Evolutionary conservation across 2,797 vertebrate genomes (phyloP), one percentile per base, ranked within the genome.

Genomic region (Manis javanica): DNA sequence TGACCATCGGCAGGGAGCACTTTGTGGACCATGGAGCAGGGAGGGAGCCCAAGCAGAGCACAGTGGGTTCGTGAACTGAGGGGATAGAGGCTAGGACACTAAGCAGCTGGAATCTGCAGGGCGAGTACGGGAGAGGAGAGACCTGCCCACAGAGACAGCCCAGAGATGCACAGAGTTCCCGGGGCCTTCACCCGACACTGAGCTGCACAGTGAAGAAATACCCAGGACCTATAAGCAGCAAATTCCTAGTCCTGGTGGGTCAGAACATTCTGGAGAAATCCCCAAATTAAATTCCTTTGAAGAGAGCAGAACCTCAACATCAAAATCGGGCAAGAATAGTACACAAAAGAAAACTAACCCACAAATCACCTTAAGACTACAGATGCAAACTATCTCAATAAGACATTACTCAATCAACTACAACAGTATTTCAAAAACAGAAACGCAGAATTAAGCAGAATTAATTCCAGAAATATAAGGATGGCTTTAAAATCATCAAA

Each of bases 381-480:
- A 85, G 19, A 71, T 16, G 8, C 13, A 92, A 92, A 95, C 85
- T 69, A 71, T 7, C 71, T 82, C 75, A 66, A 64, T 55, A 69
- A 74, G 91, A 55, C 55, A 59, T 16, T 18, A 83, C 46, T 37
- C 90, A 82, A 53, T 68, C 78, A 75, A 87, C 78, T 39, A 39
- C 26, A 31, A 34, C 31, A 37, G 5, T 77, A 66, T 82, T 94
- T 82, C 34, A 68, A 49, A 95, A 75, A 78, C 59, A 94, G 31
- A 94, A 93, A 71, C 63, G 51, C 37, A 64, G 46, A 46, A 46
- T 46, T 46, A 46, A 87, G n/a, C 21, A 69, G 57, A 93, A 95
- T 55, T 82, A 42, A 84, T 63, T 83, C 63, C 87, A 94, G 51
- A 96, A 82, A 88, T 23, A 31, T 23, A 72, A 92, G 49, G 19